Percentiles rank a stretch among this genome's conserved stretches.
These are phyloP conservation scores for Oriolus oriolus DNA, from an alignment of 2,113 vertebrate species.

Conservation along the genomic window DNA sequence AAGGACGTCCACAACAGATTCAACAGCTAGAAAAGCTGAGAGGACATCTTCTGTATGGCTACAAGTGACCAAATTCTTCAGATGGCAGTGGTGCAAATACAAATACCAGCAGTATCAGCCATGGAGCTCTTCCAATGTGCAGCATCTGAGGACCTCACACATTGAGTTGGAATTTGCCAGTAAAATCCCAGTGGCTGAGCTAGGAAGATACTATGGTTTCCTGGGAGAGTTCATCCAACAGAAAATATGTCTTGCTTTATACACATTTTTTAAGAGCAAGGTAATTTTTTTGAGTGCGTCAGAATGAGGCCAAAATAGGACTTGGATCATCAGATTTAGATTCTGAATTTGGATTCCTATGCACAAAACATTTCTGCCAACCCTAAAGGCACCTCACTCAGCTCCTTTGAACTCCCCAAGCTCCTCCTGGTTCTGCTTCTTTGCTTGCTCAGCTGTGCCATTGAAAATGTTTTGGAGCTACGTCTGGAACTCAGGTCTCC, in stretches of 20 bases:
- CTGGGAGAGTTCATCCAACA: conserved; percentile 30
- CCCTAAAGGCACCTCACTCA: background rate
- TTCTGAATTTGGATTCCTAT: background rate
- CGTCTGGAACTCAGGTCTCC: background rate
- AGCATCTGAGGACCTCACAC: conserved; percentile 37
- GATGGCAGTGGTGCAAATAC: background rate
- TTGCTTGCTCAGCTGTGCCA: background rate
- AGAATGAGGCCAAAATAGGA: background rate
- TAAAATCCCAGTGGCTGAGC: background rate
- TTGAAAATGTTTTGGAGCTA: background rate
- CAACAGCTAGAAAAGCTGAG: background rate
- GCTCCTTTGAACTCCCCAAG: background rate
- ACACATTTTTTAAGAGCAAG: background rate
- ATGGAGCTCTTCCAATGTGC: background rate
- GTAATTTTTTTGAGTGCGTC: background rate
- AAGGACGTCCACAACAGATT: background rate
- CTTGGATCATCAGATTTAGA: background rate
- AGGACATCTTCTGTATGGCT: background rate
- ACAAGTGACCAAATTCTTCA: background rate
- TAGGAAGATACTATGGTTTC: conserved; percentile 1
- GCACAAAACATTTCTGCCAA: background rate
- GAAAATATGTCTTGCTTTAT: background rate
- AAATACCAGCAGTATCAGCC: background rate
- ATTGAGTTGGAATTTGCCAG: background rate
- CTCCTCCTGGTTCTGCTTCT: background rate